A percentile compares a stretch with the other conserved stretches of the same genome.
These are phyloP conservation scores for Crocuta crocuta DNA, from an alignment of 2,113 vertebrate genomes.

Conservation along the genomic window DNA sequence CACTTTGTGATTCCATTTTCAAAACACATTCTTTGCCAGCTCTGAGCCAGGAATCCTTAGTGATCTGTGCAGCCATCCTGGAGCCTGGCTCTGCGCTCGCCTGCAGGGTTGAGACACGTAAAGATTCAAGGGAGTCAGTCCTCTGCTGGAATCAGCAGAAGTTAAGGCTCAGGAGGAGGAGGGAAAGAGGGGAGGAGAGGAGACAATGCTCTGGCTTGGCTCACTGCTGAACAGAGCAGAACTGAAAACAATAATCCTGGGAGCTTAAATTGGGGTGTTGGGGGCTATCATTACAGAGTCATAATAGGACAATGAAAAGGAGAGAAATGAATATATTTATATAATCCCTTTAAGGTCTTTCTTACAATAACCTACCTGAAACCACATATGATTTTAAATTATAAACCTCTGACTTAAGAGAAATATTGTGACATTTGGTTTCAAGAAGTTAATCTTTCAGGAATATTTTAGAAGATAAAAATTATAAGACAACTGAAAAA, in stretches of 20 bases:
- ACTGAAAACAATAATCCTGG: neutral
- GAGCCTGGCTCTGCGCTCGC: neutral
- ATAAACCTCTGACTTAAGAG: neutral
- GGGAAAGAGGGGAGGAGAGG: too few relatives aligned
- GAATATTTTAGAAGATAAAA: neutral
- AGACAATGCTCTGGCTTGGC: neutral
- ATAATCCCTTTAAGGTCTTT: neutral
- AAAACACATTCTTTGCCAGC: neutral
- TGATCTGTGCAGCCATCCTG: neutral
- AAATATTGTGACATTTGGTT: neutral
- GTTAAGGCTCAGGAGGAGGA: accelerated
- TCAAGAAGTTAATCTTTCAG: neutral
- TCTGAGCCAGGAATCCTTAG: neutral
- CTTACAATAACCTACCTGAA: neutral
- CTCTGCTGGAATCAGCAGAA: too few relatives aligned
- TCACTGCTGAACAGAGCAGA: accelerated
- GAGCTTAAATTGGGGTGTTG: neutral
- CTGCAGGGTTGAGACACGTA: neutral
- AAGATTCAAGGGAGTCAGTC: neutral
- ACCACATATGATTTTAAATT: neutral
- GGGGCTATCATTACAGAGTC: neutral
- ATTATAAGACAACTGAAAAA: slow-evolving; percentile 11
- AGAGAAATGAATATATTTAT: neutral
- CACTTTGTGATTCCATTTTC: neutral
- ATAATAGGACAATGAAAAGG: neutral